Evolutionary conservation across 1,140 invertebrate genomes (phyloP).

Genomic region (Theocolax elegans): DNA sequence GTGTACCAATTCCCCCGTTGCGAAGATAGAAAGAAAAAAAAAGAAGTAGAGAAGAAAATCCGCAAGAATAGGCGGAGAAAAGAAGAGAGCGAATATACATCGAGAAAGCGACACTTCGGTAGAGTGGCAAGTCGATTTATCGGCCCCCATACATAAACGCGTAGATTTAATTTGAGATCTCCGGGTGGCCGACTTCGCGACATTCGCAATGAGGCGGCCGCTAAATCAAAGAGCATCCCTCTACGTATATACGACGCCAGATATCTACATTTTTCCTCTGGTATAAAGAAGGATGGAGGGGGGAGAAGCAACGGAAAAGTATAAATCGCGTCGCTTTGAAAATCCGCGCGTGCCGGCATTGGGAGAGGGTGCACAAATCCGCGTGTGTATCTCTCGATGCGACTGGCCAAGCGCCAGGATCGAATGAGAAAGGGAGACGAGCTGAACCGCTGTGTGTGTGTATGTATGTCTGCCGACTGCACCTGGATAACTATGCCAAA

Average conservation of each 20-base stretch:
- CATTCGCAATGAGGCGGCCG: neutral
- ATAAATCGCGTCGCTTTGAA: slow-evolving; percentile 20
- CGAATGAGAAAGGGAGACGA: neutral
- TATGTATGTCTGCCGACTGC: no score
- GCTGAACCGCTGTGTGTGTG: no score
- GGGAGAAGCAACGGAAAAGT: no score
- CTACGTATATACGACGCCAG: no score
- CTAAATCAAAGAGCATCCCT: slow-evolving; percentile 11
- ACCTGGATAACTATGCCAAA: slow-evolving; percentile 32
- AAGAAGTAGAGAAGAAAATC: neutral
- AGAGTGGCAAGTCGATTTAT: slow-evolving; percentile 25
- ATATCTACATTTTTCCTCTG: no score
- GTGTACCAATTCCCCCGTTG: no score
- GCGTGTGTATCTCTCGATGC: no score
- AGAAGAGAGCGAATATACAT: slow-evolving; percentile 15
- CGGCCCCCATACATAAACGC: slow-evolving; percentile 16
- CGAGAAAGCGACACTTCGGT: neutral
- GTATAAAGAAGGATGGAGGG: no score
- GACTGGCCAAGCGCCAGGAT: slow-evolving; percentile 15
- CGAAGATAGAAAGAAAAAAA: no score
- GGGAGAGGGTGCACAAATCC: slow-evolving; percentile 16
- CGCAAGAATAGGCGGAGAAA: no score
- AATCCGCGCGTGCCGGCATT: slow-evolving; percentile 1
- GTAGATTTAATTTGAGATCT: slow-evolving; percentile 36
- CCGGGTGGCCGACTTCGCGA: neutral